These are phyloP conservation scores for Eurois occulta DNA, from an alignment of 2,888 invertebrate genomes.

Conservation along the genomic window DNA sequence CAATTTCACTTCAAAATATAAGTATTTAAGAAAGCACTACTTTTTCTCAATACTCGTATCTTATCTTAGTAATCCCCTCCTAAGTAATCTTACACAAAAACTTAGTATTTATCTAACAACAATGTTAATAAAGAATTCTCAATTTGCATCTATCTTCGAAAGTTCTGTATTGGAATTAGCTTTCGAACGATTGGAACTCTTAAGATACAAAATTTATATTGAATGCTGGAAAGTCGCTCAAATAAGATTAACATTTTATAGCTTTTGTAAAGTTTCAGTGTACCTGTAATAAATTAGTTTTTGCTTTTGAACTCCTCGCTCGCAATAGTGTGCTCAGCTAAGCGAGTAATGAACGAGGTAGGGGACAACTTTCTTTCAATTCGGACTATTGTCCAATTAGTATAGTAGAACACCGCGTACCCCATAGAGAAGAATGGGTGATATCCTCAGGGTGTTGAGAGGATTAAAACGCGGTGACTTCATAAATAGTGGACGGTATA, in stretches of 20 bases:
- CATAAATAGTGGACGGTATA: too few relatives aligned
- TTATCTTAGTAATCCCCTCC: not conserved
- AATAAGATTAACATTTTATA: constrained; percentile 40
- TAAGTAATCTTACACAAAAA: not conserved
- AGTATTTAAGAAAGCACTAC: not conserved
- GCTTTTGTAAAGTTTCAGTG: constrained; percentile 25
- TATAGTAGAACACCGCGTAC: too few relatives aligned
- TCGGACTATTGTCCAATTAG: not conserved
- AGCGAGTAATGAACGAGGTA: constrained; percentile 24
- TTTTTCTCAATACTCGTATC: not conserved
- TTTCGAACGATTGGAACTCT: constrained; percentile 13
- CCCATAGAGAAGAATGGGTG: too few relatives aligned
- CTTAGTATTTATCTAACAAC: not conserved
- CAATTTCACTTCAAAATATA: not conserved
- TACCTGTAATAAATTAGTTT: constrained; percentile 34
- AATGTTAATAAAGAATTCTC: constrained; percentile 4
- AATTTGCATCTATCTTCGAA: constrained; percentile 31
- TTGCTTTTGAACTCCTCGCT: constrained; percentile 15
- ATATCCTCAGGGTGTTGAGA: too few relatives aligned
- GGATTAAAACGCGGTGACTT: too few relatives aligned
- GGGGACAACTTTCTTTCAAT: constrained; percentile 10
- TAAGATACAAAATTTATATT: constrained; percentile 28
- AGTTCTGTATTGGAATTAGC: constrained; percentile 33
- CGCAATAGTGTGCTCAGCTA: constrained; percentile 29
- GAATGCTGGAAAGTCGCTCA: constrained; percentile 21